phyloP scores from a whole-genome alignment of 1,140 invertebrate genomes.

The Coptotermes formosanus region DNA sequence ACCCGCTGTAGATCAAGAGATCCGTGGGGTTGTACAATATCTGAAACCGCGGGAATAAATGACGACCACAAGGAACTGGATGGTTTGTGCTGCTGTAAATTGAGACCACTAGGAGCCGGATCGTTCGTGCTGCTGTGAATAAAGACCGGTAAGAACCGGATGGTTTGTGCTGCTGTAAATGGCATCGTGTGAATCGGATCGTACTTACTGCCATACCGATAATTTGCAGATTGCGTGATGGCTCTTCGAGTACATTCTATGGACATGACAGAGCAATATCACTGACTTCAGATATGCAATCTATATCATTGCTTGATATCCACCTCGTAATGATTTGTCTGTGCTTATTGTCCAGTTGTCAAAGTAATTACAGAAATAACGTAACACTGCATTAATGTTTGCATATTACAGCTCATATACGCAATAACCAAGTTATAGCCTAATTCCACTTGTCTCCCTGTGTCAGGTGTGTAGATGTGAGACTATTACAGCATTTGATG shows the following conservation, averaged over 20 bases:
- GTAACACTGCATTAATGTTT: neutral
- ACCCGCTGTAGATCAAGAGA: too few relatives aligned
- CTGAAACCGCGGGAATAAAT: neutral
- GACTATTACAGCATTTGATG: too few relatives aligned
- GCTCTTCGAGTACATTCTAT: neutral
- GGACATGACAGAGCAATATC: neutral
- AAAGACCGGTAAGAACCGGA: too few relatives aligned
- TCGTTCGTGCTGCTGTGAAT: too few relatives aligned
- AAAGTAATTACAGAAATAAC: neutral
- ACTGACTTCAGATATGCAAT: neutral
- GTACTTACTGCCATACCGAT: neutral
- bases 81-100: neutral
- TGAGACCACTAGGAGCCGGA: too few relatives aligned
- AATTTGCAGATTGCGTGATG: conserved; percentile 11
- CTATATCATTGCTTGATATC: neutral
- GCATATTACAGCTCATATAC: neutral
- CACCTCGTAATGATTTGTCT: neutral
- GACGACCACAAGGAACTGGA: neutral
- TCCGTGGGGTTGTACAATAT: too few relatives aligned
- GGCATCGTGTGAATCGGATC: too few relatives aligned
- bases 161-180: too few relatives aligned
- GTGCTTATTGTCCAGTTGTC: neutral
- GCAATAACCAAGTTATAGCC: neutral
- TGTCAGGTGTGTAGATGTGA: too few relatives aligned
- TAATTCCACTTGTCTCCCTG: too few relatives aligned